Evolutionary conservation across 2,888 invertebrate genomes (phyloP), one percentile per base, ranked within the genome.

Genomic region (Sylvicola cinctus): DNA sequence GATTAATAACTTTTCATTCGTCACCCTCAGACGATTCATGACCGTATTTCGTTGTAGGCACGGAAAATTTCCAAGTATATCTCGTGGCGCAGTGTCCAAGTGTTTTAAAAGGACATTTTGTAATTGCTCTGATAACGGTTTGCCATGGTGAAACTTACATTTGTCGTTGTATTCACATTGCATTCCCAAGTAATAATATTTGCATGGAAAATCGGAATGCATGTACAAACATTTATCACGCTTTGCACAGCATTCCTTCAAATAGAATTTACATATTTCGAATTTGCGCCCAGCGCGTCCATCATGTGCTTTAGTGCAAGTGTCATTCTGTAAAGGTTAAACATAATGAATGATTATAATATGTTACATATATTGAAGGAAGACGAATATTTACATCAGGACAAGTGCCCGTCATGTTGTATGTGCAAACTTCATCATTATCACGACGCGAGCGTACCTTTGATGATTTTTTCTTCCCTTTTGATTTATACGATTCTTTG

Each of bases 171-270:
- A 71, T 33, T 68, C 69, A 56, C 93, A 93, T 36, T 77, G 75
- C 55, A 83, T 68, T 41, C 91, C 91, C 34, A 90, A 83, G 54
- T 96, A 93, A 59, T 78, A 91, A 62, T 80, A 93, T 65, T 93
- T 93, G 62, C 95, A 95, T 13, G 95, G 95, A 56, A 91, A 95
- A 55, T 93, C 91, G 47, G 80, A 74, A 61, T 95, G 95, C 83
- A 95, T 83, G 52, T 88, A 96, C 14, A 85, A 67, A 62, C 95
- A 96, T 58, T 87, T 84, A 46, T 90, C 90, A 47, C 85, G 75
- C 61, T 93, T 95, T 35, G 84, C 80, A 62, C 95, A 95, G 55
- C 85, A 85, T 44, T 88, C 88, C 75, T 83, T 84, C 39, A 93
- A 60, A 61, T 93, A 95, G 61, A 91, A 95, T 61, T 93, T 95